These are phyloP conservation scores for Pollenia amentaria DNA, from an alignment of 2,888 invertebrate species.

Conservation along the genomic window DNA sequence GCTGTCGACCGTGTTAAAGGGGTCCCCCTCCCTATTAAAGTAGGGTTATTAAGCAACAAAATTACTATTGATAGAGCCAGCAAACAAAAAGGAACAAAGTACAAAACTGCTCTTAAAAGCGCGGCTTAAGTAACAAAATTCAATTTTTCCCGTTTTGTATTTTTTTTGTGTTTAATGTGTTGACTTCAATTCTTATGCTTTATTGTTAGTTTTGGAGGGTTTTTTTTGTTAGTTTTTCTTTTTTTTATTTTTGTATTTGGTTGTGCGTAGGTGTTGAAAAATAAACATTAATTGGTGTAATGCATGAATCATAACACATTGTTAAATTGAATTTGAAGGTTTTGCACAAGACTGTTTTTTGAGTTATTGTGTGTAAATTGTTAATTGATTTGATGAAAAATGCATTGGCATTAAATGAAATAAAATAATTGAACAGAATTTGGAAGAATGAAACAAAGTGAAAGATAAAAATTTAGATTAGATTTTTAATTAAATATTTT, in stretches of 20 bases:
- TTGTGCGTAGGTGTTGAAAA: slow-evolving; percentile 72
- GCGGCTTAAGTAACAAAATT: slow-evolving; percentile 5
- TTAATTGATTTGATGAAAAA: slow-evolving; percentile 65
- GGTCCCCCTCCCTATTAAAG: slow-evolving; percentile 47
- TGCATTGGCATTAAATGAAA: slow-evolving; percentile 20
- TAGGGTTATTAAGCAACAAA: slow-evolving; percentile 62
- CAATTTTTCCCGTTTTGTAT: neutral
- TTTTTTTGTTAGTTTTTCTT: neutral
- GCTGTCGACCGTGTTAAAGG: neutral
- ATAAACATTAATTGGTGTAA: slow-evolving; percentile 70
- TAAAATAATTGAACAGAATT: neutral
- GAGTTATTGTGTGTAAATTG: slow-evolving; percentile 55
- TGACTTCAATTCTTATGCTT: neutral
- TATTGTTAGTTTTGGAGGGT: neutral
- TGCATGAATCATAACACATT: slow-evolving; percentile 72
- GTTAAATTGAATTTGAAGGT: slow-evolving; percentile 67
- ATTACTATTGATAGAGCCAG: slow-evolving; percentile 34
- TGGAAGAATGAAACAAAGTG: neutral
- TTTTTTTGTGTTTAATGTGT: neutral
- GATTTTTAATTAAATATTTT: no score
- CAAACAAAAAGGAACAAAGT: slow-evolving; percentile 19
- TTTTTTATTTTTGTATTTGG: neutral
- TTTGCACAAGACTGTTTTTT: slow-evolving; percentile 43
- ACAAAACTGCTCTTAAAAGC: slow-evolving; percentile 1
- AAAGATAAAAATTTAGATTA: no score